phyloP scores from a whole-genome alignment of 2,797 vertebrate species.

The Poeciliopsis infans region DNA sequence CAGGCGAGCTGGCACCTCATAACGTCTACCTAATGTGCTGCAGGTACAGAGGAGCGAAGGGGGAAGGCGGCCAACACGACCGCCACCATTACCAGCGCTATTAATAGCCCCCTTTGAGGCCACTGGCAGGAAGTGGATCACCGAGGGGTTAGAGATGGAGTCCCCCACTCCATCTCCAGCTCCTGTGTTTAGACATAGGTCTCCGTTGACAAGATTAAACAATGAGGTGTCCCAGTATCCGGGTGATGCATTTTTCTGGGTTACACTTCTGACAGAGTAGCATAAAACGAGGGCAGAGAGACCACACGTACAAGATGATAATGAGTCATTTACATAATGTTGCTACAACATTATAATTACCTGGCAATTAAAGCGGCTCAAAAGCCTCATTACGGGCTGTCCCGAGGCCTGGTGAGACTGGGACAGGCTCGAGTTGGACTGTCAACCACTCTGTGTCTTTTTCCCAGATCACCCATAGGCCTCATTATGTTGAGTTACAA shows the following conservation, averaged over 20 bases:
- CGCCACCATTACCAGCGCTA: slow-evolving; percentile 55
- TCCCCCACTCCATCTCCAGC: slow-evolving; percentile 67
- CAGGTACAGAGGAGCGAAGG: slow-evolving; percentile 63
- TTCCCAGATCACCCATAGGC: slow-evolving; percentile 37
- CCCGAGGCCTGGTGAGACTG: slow-evolving; percentile 63
- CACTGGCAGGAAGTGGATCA: slow-evolving; percentile 74
- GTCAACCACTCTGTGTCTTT: slow-evolving; percentile 35
- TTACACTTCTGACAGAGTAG: slow-evolving; percentile 63
- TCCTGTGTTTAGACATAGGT: slow-evolving; percentile 60
- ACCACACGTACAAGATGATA: slow-evolving; percentile 63
- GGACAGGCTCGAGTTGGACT: slow-evolving; percentile 48
- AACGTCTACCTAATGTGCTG: slow-evolving; percentile 80
- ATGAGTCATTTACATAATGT: slow-evolving; percentile 77
- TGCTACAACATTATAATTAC: slow-evolving; percentile 76
- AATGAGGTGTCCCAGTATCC: slow-evolving; percentile 44
- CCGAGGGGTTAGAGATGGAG: slow-evolving; percentile 70
- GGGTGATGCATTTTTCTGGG: slow-evolving; percentile 55
- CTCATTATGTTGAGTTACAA: slow-evolving; percentile 43
- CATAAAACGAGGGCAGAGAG: slow-evolving; percentile 67
- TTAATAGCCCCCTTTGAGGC: slow-evolving; percentile 73
- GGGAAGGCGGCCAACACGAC: slow-evolving; percentile 32
- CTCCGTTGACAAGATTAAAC: slow-evolving; percentile 68
- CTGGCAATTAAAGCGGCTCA: slow-evolving; percentile 78
- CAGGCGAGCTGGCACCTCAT: slow-evolving; percentile 82
- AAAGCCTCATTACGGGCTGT: slow-evolving; percentile 75